Conservation (phyloP, 2,113 vertebrate genomes). For the Trachemys scripta region DNA sequence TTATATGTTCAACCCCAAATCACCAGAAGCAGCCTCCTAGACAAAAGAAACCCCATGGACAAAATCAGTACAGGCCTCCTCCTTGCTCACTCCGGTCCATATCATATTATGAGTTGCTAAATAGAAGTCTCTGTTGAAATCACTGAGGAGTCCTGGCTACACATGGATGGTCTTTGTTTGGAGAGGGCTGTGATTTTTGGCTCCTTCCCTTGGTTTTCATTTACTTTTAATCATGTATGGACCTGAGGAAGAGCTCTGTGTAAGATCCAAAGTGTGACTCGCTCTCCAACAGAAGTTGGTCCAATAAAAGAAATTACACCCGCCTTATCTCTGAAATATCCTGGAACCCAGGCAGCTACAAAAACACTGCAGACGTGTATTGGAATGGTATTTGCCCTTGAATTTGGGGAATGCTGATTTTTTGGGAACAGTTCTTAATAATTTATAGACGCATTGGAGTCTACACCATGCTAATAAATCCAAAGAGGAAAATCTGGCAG, state of each 20-base stretch:
- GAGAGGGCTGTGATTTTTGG: neutral
- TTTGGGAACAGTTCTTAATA: conserved; percentile 45
- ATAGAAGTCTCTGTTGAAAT: neutral
- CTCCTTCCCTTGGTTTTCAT: neutral
- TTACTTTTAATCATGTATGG: neutral
- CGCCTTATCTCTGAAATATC: neutral
- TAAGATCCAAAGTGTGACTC: neutral
- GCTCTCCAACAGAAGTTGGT: neutral
- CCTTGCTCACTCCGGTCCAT: neutral
- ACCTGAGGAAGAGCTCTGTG: neutral
- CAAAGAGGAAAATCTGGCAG: conserved; percentile 46
- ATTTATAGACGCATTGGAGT: conserved; percentile 59
- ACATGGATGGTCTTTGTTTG: neutral
- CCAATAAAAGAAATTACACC: neutral
- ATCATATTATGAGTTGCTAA: neutral
- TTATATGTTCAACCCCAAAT: neutral
- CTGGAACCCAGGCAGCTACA: neutral
- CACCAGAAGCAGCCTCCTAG: neutral
- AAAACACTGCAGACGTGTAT: neutral
- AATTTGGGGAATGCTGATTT: neutral
- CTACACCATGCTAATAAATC: conserved; percentile 60
- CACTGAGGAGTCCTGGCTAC: neutral
- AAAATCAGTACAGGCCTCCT: neutral
- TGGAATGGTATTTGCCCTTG: neutral
- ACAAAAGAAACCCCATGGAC: neutral